Evolutionary conservation across 2,888 invertebrate species (phyloP).

Genomic region (Lithodes maja): DNA sequence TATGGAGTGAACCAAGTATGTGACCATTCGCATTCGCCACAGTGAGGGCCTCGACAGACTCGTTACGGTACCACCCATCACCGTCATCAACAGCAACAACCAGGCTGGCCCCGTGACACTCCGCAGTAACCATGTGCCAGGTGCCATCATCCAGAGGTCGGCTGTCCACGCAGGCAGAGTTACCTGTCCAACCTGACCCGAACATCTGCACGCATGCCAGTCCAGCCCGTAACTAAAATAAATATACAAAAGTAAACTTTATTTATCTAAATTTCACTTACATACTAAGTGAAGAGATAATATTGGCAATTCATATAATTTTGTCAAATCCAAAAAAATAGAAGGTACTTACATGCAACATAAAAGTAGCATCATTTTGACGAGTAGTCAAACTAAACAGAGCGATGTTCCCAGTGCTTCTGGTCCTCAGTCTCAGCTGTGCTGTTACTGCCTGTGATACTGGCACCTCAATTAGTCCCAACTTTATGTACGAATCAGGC

Average conservation of each 20-base stretch:
- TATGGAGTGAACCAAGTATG: too few relatives aligned
- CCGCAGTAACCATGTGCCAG: slow-evolving; percentile 54
- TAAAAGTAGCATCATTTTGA: slow-evolving; percentile 9
- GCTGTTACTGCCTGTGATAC: slow-evolving; percentile 30
- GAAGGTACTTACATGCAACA: slow-evolving; percentile 23
- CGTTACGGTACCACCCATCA: slow-evolving; percentile 41
- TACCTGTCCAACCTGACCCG: too few relatives aligned
- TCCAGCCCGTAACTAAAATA: too few relatives aligned
- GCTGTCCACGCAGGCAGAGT: slow-evolving; percentile 27
- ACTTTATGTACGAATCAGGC: slow-evolving; percentile 38
- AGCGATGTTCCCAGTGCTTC: neutral
- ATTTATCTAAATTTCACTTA: too few relatives aligned
- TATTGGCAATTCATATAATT: too few relatives aligned
- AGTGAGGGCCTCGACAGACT: neutral
- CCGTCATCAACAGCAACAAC: slow-evolving; percentile 53
- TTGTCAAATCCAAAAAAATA: too few relatives aligned
- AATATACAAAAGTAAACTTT: too few relatives aligned
- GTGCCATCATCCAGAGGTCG: slow-evolving; percentile 42
- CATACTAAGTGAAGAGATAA: too few relatives aligned
- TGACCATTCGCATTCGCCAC: too few relatives aligned
- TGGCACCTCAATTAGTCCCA: slow-evolving; percentile 43
- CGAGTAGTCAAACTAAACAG: slow-evolving; percentile 17
- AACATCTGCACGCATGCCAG: too few relatives aligned
- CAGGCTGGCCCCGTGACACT: slow-evolving; percentile 47
- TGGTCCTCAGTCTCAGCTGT: slow-evolving; percentile 44